phyloP scores from a whole-genome alignment of 2,888 invertebrate species.

The Portevinia maculata region DNA sequence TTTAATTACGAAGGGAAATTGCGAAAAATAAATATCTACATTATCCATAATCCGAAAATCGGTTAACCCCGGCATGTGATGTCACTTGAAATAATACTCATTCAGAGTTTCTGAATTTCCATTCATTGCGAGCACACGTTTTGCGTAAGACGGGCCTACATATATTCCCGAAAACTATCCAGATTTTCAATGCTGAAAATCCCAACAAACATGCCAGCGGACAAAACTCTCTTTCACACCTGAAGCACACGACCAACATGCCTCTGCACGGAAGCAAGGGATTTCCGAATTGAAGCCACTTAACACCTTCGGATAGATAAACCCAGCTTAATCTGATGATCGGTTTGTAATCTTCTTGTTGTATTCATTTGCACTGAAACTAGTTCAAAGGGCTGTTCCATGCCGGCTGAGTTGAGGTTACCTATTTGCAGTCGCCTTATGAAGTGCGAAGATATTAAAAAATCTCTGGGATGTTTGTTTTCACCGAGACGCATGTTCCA shows the following conservation, averaged over 20 bases:
- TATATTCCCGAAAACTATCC: slow-evolving; percentile 32
- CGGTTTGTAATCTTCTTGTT: slow-evolving; percentile 65
- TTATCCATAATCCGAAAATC: slow-evolving; percentile 61
- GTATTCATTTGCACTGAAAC: slow-evolving; percentile 47
- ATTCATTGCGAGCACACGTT: slow-evolving; percentile 58
- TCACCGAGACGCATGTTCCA: slow-evolving; percentile 49
- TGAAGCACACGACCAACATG: slow-evolving; percentile 63
- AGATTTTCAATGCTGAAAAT: slow-evolving; percentile 56
- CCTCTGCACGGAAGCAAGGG: slow-evolving; percentile 69
- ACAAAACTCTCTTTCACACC: slow-evolving; percentile 52
- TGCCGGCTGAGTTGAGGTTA: slow-evolving; percentile 2
- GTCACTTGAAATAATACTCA: slow-evolving; percentile 68
- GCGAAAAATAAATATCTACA: slow-evolving; percentile 27
- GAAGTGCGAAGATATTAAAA: slow-evolving; percentile 26
- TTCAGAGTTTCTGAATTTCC: slow-evolving; percentile 45
- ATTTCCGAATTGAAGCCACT: slow-evolving; percentile 71
- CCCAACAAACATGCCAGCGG: slow-evolving; percentile 56
- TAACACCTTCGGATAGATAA: slow-evolving; percentile 70
- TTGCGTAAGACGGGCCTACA: slow-evolving; percentile 53
- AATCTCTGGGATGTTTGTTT: slow-evolving; percentile 56
- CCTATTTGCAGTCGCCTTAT: slow-evolving; percentile 25
- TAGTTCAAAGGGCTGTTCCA: slow-evolving; percentile 61
- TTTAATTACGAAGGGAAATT: slow-evolving; percentile 44
- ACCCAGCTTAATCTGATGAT: slow-evolving; percentile 65
- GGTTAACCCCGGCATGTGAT: slow-evolving; percentile 66